These are phyloP conservation scores for Cuculus canorus DNA, from an alignment of 2,797 vertebrate species.

Conservation along the genomic window DNA sequence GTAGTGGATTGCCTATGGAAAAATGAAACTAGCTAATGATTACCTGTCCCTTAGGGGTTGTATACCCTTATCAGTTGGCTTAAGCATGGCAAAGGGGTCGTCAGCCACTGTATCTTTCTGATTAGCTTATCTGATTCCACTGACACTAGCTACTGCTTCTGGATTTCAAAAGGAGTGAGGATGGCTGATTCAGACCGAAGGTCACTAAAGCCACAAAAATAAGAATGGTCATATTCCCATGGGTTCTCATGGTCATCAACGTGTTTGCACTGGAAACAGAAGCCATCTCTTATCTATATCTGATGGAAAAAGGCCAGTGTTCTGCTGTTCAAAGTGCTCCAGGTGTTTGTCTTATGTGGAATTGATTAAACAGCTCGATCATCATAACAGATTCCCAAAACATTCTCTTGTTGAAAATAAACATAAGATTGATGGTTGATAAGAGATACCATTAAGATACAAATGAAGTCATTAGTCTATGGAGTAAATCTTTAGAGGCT, in stretches of 20 bases:
- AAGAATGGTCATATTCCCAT: background rate
- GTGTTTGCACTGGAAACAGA: background rate
- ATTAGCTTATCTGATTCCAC: background rate
- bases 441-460: conserved; percentile 4
- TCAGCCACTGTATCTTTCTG: background rate
- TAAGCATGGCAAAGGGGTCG: background rate
- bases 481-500: background rate
- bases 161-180: background rate
- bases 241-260: background rate
- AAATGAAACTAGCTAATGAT: conserved; percentile 31
- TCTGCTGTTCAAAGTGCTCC: background rate
- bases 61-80: background rate
- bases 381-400: background rate
- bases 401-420: conserved; percentile 33
- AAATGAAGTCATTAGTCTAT: background rate
- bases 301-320: background rate
- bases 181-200: background rate
- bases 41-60: background rate
- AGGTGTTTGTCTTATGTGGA: background rate
- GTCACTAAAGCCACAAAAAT: background rate
- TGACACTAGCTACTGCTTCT: conserved; percentile 7
- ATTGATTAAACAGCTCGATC: conserved; percentile 15
- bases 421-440: background rate
- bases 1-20: background rate
- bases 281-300: background rate